phyloP scores from a whole-genome alignment of 2,888 invertebrate genomes.

The Phengaris arion region DNA sequence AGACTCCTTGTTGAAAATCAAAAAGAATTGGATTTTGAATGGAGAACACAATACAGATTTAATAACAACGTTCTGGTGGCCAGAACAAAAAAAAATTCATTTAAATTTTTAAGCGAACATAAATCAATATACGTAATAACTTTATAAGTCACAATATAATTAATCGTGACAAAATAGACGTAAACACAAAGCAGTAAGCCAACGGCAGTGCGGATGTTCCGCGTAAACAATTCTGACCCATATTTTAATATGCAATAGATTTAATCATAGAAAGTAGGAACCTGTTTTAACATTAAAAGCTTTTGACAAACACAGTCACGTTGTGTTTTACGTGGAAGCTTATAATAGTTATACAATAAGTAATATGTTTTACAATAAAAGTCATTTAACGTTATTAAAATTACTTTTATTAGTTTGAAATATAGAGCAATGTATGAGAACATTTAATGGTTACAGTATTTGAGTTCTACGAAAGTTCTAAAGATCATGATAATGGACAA shows the following conservation, averaged over 20 bases:
- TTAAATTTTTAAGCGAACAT: neutral
- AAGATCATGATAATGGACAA: too few species aligned
- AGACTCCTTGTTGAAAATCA: neutral
- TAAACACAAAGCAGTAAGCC: slow-evolving; percentile 17
- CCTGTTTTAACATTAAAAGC: slow-evolving; percentile 19
- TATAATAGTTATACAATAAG: neutral
- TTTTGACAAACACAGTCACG: slow-evolving; percentile 10
- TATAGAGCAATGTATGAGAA: too few species aligned
- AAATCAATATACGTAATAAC: neutral
- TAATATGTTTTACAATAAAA: neutral
- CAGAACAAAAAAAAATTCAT: too few species aligned
- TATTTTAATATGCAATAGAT: slow-evolving; percentile 25
- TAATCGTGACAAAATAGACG: slow-evolving; percentile 1
- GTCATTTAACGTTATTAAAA: too few species aligned
- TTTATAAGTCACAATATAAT: neutral
- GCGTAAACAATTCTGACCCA: slow-evolving; percentile 24
- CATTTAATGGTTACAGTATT: too few species aligned
- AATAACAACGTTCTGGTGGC: too few species aligned
- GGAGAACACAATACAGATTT: too few species aligned
- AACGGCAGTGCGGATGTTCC: neutral
- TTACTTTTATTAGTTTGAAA: too few species aligned
- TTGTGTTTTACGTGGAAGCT: neutral
- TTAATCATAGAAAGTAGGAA: slow-evolving; percentile 25
- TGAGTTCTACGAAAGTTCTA: too few species aligned
- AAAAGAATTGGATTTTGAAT: too few species aligned